These are phyloP conservation scores for Sinocyclocheilus rhinocerous DNA, from an alignment of 2,113 vertebrate species.

Conservation along the genomic window DNA sequence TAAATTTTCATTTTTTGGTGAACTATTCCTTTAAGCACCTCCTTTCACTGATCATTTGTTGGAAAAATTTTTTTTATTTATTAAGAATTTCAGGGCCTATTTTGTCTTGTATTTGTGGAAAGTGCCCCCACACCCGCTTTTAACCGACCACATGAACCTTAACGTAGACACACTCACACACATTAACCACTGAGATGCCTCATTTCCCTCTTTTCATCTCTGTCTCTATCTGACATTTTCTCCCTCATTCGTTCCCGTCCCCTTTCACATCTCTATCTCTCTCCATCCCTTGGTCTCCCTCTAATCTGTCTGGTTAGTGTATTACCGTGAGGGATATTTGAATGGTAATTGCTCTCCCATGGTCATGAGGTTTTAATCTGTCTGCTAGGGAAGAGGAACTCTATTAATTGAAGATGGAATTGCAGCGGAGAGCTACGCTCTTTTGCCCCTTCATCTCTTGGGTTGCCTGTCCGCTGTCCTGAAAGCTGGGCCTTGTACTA, in stretches of 20 bases:
- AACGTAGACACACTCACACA: background rate
- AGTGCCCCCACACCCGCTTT: background rate
- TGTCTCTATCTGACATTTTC: constrained; percentile 27
- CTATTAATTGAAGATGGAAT: constrained; percentile 26
- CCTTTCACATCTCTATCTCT: constrained; percentile 10
- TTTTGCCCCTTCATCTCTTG: constrained; percentile 6
- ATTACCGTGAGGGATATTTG: constrained; percentile 39
- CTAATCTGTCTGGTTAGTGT: constrained; percentile 37
- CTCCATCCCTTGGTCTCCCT: background rate
- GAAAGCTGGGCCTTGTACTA: background rate
- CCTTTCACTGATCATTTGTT: background rate
- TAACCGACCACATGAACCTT: background rate
- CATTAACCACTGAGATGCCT: background rate
- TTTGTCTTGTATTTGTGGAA: background rate
- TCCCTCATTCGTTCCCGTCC: background rate
- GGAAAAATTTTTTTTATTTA: background rate
- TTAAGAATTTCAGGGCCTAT: background rate
- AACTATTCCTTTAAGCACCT: background rate
- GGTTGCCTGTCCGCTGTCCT: background rate
- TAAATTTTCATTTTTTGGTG: no score
- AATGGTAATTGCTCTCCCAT: constrained; percentile 28
- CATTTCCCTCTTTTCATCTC: constrained; percentile 29
- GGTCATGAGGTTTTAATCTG: constrained; percentile 34
- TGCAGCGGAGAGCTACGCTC: constrained; percentile 19
- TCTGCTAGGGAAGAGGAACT: constrained; percentile 26